phyloP scores from a whole-genome alignment of 2,888 invertebrate species.

The Coecobrya sp. region DNA sequence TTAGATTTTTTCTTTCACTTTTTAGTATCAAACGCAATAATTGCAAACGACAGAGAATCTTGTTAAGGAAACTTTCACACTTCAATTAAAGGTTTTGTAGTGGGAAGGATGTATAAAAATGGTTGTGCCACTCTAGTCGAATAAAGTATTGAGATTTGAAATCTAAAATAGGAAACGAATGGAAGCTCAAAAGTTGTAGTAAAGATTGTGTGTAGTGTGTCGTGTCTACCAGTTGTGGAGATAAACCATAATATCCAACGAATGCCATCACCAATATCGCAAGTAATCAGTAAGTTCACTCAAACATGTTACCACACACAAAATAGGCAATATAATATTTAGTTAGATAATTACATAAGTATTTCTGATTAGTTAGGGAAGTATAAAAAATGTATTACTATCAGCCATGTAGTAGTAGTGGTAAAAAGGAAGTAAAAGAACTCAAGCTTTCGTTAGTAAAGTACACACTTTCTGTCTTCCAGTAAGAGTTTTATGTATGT shows the following conservation, averaged over 20 bases:
- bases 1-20: neutral
- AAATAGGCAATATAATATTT: neutral
- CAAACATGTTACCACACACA: constrained; percentile 5
- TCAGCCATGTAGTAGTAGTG: constrained; percentile 17
- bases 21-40: neutral
- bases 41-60: neutral
- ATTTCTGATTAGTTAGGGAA: constrained; percentile 20
- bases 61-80: neutral
- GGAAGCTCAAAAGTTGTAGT: neutral
- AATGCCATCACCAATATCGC: neutral
- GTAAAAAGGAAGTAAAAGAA: neutral
- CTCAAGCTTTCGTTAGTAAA: constrained; percentile 55
- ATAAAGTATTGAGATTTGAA: neutral
- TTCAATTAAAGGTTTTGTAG: neutral
- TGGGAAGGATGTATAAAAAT: neutral
- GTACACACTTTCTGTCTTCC: constrained; percentile 32
- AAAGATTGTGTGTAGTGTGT: neutral
- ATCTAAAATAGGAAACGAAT: neutral
- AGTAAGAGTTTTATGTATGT: constrained; percentile 6
- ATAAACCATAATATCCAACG: neutral
- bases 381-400: neutral
- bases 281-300: neutral
- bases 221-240: neutral
- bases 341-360: neutral
- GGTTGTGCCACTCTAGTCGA: neutral